Conservation (phyloP, 2,888 invertebrate genomes). For the Tinea pellionella region DNA sequence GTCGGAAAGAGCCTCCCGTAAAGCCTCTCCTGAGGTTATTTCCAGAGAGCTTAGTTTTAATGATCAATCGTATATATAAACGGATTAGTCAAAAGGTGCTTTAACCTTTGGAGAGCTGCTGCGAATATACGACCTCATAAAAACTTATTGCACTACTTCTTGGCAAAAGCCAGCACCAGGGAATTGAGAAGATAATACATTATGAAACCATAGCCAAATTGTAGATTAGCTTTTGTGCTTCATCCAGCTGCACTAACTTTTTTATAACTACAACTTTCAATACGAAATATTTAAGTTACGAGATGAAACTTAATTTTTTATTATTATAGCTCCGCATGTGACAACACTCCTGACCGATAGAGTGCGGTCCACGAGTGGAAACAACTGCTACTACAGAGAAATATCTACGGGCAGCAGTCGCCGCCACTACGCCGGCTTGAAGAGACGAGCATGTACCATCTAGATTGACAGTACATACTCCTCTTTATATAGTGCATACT, state of each 20-base stretch:
- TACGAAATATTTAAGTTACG: not conserved
- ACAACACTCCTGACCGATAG: too few species aligned
- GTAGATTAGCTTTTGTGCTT: slow-evolving; percentile 4
- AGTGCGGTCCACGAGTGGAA: too few species aligned
- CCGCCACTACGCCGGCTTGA: too few species aligned
- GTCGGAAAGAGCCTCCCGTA: not conserved
- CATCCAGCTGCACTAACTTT: slow-evolving; percentile 4
- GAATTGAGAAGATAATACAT: slow-evolving; percentile 9
- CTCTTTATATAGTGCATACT: too few species aligned
- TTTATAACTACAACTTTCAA: not conserved
- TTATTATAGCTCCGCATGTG: too few species aligned
- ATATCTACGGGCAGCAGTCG: too few species aligned
- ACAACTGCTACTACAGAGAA: too few species aligned
- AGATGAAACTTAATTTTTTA: not conserved
- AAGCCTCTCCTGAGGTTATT: slow-evolving; percentile 8
- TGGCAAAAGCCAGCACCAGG: slow-evolving; percentile 13
- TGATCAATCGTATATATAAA: slow-evolving; percentile 13
- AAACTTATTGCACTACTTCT: slow-evolving; percentile 14
- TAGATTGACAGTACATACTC: too few species aligned
- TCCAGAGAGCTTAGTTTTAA: slow-evolving; percentile 13
- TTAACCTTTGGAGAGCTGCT: slow-evolving; percentile 13
- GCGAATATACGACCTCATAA: slow-evolving; percentile 13
- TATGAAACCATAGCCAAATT: slow-evolving; percentile 9
- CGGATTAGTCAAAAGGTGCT: slow-evolving; percentile 15
- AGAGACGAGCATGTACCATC: too few species aligned